Conservation (phyloP, 2,888 invertebrate genomes). For the Temnothorax ravouxi region DNA sequence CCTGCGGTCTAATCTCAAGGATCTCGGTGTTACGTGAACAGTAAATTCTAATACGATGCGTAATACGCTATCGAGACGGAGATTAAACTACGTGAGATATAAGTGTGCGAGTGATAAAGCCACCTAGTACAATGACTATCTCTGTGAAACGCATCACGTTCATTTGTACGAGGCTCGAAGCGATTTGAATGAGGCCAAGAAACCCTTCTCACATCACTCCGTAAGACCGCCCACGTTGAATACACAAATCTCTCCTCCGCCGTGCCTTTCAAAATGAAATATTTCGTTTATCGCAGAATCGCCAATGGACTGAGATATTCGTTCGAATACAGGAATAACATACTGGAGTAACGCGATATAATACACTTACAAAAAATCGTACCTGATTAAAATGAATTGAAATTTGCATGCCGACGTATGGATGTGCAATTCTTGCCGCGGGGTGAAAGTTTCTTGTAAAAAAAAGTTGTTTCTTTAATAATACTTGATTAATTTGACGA, state of each 20-base stretch:
- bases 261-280: constrained; percentile 23
- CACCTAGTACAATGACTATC: constrained; percentile 45
- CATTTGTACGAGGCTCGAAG: constrained; percentile 33
- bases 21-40: constrained; percentile 52
- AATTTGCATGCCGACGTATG: background rate
- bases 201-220: constrained; percentile 43
- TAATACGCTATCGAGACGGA: constrained; percentile 30
- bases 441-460: background rate
- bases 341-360: background rate
- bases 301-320: constrained; percentile 17
- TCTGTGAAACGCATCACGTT: constrained; percentile 36
- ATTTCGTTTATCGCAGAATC: constrained; percentile 38
- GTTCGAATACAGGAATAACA: constrained; percentile 29
- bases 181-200: constrained; percentile 50
- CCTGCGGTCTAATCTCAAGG: background rate
- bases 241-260: constrained; percentile 36
- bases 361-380: background rate
- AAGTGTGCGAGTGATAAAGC: constrained; percentile 48
- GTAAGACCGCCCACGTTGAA: constrained; percentile 52
- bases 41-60: constrained; percentile 36
- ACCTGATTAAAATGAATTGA: constrained; percentile 27
- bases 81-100: constrained; percentile 34
- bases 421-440: constrained; percentile 18
- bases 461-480: constrained; percentile 6
- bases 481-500: constrained; percentile 12